Evolutionary conservation across 2,797 vertebrate genomes (phyloP), one percentile per base, ranked within the genome.

Genomic region (Pteropus rufus): DNA sequence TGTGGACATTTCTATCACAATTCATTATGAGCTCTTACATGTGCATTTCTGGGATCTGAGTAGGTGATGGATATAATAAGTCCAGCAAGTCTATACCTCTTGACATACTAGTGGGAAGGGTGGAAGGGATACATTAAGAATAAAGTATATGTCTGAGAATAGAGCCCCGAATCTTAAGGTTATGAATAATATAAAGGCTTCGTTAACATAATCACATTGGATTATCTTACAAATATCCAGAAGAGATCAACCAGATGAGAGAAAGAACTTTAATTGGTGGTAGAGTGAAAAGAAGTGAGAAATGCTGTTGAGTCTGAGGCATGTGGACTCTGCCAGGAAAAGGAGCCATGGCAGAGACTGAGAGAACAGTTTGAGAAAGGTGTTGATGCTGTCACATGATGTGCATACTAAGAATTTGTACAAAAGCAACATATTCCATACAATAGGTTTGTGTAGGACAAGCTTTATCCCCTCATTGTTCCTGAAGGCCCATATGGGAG

Each of bases 381-480:
- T 31, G 12, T 12, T 15, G 5, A 49, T 14, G 29, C 24, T 49
- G 18, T 24, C 34, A 26, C 9, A 21, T 46, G 76, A 64, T 10
- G 2, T 12, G 1, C 0, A 9, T 8, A 5, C 1, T 6, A 54
- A 62, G 64, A 62, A 73, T 2, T 4, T 21, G 7, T 36, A 31
- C 31, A 24, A 79, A 46, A 41, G 2, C 24, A 44, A 24, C 14
- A 1, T 8, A 46, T 18, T 34, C 49, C 24, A 15, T 26, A 2
- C 2, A 24, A 3, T 1, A 26, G 9, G 1, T 36, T 39, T 52
- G 0, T 10, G 12, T 8, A 70, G 14, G 31, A 24, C 2, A 10
- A 44, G 18, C 6, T 23, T 84, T 36, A 1, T 64, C 23, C n/a
- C 29, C 15, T 52, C 3, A 7, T 15, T 82, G 36, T 19, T 9